Evolutionary conservation across 2,113 vertebrate genomes (phyloP).

Genomic region (Xenopus borealis): DNA sequence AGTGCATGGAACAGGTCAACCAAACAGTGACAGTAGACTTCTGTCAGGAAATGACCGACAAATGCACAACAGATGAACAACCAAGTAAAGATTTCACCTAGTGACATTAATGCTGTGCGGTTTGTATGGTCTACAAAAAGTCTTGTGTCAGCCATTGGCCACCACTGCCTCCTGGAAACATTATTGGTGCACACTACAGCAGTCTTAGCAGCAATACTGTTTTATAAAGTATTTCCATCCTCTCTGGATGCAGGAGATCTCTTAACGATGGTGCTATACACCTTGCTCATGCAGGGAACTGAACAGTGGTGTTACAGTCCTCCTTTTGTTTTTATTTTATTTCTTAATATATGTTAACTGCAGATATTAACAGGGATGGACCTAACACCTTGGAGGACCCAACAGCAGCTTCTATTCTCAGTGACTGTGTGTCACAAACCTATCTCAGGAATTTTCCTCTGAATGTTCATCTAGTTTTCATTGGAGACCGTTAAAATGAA

Average conservation of each 20-base stretch:
- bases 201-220: conserved; percentile 83
- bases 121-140: conserved; percentile 65
- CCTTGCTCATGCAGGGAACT: conserved; percentile 74
- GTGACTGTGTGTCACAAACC: conserved; percentile 92
- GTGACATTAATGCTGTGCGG: conserved; percentile 62
- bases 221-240: conserved; percentile 70
- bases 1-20: conserved; percentile 77
- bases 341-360: conserved; percentile 72
- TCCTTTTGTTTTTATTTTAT: conserved; percentile 51
- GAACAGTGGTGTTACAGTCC: conserved; percentile 77
- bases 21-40: conserved; percentile 97
- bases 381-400: conserved; percentile 90
- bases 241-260: conserved; percentile 69
- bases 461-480: conserved; percentile 96
- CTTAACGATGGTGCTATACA: conserved; percentile 79
- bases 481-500: conserved; percentile 87
- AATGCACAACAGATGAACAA: conserved; percentile 98
- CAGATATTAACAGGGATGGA: conserved; percentile 82
- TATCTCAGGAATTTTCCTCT: conserved; percentile 99
- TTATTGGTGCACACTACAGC: conserved; percentile 82
- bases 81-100: conserved; percentile 91
- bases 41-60: conserved; percentile 99
- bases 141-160: conserved; percentile 80
- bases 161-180: conserved; percentile 71
- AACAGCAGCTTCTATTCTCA: conserved; percentile 82